A percentile compares a stretch with the other conserved stretches of the same genome.
Evolutionary conservation across 2,888 invertebrate genomes (phyloP).

Genomic region (Rhagonycha lutea): DNA sequence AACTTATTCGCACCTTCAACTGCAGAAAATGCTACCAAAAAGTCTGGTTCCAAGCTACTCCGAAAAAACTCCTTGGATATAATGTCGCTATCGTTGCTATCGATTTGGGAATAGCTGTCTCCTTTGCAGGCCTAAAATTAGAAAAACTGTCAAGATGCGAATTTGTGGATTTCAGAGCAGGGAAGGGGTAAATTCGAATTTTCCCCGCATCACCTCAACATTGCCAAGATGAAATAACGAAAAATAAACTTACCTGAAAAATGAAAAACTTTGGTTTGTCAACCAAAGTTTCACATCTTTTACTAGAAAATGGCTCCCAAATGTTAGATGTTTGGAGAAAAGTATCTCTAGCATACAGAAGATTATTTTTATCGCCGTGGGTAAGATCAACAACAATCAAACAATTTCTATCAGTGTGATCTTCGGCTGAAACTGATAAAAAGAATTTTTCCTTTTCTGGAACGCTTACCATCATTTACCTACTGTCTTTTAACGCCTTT

Average conservation of each 20-base stretch:
- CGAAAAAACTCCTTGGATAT: constrained; percentile 3
- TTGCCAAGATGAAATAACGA: not conserved
- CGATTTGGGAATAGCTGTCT: not conserved
- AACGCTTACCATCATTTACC: constrained; percentile 2
- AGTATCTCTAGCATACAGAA: constrained; percentile 38
- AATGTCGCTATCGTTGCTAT: not conserved
- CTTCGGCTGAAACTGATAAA: constrained; percentile 27
- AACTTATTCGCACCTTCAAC: constrained; percentile 5
- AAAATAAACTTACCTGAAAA: constrained; percentile 42
- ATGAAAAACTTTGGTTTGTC: constrained; percentile 50
- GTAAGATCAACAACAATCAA: constrained; percentile 47
- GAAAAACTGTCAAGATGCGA: not conserved
- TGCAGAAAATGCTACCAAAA: constrained; percentile 15
- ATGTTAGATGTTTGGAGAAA: constrained; percentile 36
- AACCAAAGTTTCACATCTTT: constrained; percentile 34
- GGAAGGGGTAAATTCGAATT: too few relatives aligned
- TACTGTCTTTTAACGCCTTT: constrained; percentile 36
- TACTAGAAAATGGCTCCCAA: constrained; percentile 38
- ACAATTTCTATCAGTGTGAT: constrained; percentile 40
- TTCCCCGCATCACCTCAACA: too few relatives aligned
- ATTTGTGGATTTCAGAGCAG: too few relatives aligned
- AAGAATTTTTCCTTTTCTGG: not conserved
- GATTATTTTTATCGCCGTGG: constrained; percentile 43
- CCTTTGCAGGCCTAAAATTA: constrained; percentile 49
- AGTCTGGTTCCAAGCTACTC: constrained; percentile 8